A percentile compares a stretch with the other conserved stretches of the same genome.
These are phyloP conservation scores for Galaxea fascicularis DNA, from an alignment of 92 coral and sea anemone species.

Conservation along the genomic window DNA sequence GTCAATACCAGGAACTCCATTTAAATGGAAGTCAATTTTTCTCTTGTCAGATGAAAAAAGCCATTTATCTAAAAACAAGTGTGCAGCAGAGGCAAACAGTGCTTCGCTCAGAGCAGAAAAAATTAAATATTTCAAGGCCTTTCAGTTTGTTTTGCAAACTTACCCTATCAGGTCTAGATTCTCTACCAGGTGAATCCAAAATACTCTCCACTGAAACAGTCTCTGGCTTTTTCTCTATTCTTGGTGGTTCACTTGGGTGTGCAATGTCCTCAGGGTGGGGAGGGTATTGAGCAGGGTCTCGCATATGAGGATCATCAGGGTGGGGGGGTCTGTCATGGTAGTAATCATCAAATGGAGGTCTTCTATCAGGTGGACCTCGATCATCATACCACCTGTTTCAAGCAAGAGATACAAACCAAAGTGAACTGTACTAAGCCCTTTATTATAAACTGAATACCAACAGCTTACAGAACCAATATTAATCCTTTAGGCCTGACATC, in stretches of 20 bases:
- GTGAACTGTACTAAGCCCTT: neutral
- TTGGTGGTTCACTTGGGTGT: constrained; percentile 58
- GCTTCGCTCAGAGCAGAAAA: too few relatives aligned
- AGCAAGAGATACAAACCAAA: neutral
- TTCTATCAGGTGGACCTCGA: constrained; percentile 50
- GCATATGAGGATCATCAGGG: constrained; percentile 43
- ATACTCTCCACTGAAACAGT: constrained; percentile 87
- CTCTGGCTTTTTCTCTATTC: constrained; percentile 78
- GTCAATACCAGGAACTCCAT: too few relatives aligned
- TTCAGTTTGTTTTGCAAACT: constrained; percentile 21
- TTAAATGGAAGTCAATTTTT: too few relatives aligned
- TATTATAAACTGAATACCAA: too few relatives aligned
- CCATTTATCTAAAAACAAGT: too few relatives aligned
- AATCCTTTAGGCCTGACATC: too few relatives aligned
- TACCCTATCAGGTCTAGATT: constrained; percentile 93
- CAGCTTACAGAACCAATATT: too few relatives aligned
- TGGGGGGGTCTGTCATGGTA: constrained; percentile 68
- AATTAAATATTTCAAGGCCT: too few relatives aligned
- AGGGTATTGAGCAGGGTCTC: constrained; percentile 49
- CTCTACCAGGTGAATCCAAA: constrained; percentile 89
- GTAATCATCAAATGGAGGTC: constrained; percentile 62
- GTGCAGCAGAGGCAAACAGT: too few relatives aligned
- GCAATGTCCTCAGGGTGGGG: constrained; percentile 52
- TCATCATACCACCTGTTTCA: constrained; percentile 26
- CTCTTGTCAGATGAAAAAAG: too few relatives aligned